Conservation (phyloP, 2,113 vertebrate genomes). For the Okapia johnstoni region DNA sequence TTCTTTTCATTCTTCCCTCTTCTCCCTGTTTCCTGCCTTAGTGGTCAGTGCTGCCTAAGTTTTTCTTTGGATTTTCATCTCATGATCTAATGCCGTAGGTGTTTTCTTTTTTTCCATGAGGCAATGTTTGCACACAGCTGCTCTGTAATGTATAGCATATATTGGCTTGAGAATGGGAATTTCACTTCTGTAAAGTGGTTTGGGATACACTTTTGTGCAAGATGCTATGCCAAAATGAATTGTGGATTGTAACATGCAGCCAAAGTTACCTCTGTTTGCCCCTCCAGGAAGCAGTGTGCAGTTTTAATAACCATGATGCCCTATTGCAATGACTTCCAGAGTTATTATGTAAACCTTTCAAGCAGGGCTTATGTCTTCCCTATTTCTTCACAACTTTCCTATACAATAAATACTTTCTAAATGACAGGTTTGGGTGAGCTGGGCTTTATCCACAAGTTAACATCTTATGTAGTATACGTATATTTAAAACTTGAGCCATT, state of each 20-base stretch:
- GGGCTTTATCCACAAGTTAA: constrained; percentile 18
- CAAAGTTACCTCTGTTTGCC: constrained; percentile 45
- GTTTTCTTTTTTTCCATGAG: constrained; percentile 41
- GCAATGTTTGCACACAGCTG: constrained; percentile 71
- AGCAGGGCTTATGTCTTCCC: not conserved
- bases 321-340: constrained; percentile 29
- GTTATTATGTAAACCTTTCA: constrained; percentile 41
- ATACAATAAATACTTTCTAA: constrained; percentile 41
- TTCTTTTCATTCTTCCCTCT: not conserved
- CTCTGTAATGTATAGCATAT: constrained; percentile 70
- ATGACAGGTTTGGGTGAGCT: constrained; percentile 24
- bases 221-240: constrained; percentile 64
- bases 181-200: constrained; percentile 73
- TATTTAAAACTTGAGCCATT: constrained; percentile 52
- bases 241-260: constrained; percentile 36
- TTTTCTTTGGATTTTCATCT: constrained; percentile 54
- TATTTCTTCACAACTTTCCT: constrained; percentile 39
- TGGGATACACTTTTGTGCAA: constrained; percentile 66
- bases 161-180: constrained; percentile 66
- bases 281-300: constrained; percentile 38
- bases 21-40: not conserved
- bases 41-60: not conserved
- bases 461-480: constrained; percentile 17
- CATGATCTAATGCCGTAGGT: constrained; percentile 61
- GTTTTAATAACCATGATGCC: constrained; percentile 49